A percentile compares a stretch with the other conserved stretches of the same genome.
Evolutionary conservation across 2,797 vertebrate species (phyloP).

Genomic region (Nyctibius grandis): DNA sequence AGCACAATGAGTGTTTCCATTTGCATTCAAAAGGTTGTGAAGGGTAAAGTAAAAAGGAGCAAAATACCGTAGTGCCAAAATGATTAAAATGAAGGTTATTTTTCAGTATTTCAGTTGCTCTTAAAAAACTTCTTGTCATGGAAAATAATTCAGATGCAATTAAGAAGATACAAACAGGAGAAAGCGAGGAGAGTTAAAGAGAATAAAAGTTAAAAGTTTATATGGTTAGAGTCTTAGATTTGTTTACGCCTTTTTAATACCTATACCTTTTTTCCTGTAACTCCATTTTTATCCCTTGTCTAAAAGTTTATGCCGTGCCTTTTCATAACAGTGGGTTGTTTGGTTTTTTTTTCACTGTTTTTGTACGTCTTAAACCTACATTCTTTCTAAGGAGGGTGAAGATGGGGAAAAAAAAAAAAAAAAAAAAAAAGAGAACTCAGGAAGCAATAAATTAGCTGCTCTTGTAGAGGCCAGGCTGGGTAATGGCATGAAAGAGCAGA

Average conservation of each 20-base stretch:
- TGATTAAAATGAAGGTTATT: neutral
- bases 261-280: neutral
- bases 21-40: neutral
- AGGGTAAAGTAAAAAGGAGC: neutral
- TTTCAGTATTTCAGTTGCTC: neutral
- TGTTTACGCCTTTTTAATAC: neutral
- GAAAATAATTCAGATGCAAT: neutral
- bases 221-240: neutral
- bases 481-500: neutral
- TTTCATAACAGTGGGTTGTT: neutral
- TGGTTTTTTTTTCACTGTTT: neutral
- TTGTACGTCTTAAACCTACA: neutral
- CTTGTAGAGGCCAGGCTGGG: neutral
- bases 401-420: neutral
- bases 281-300: neutral
- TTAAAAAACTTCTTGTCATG: neutral
- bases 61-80: neutral
- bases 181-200: neutral
- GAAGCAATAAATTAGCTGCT: conserved; percentile 34
- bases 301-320: neutral
- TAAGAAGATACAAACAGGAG: neutral
- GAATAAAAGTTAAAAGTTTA: neutral
- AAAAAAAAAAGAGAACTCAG: neutral
- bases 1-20: neutral
- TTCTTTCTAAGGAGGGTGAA: neutral